Conservation (phyloP, 2,888 invertebrate genomes). For the Perithous albicinctus region DNA sequence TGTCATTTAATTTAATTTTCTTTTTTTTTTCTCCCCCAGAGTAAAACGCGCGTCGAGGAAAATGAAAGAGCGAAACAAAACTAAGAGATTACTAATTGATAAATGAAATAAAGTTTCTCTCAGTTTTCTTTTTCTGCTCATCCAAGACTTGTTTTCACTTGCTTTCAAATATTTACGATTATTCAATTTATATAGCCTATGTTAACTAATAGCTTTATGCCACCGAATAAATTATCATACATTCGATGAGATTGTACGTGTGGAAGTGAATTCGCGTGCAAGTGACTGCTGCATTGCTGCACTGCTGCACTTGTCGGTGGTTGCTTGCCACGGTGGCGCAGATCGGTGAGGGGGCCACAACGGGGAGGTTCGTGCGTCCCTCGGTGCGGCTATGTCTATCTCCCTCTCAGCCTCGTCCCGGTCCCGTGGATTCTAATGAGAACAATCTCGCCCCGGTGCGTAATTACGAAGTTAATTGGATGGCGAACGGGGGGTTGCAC, state of each 20-base stretch:
- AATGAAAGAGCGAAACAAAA: background rate
- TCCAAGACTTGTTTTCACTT: background rate
- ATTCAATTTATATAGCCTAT: background rate
- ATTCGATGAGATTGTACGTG: constrained; percentile 10
- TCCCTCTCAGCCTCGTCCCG: constrained; percentile 58
- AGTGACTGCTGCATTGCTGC: constrained; percentile 35
- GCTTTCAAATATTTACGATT: background rate
- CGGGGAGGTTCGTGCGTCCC: constrained; percentile 25
- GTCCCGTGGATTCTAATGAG: constrained; percentile 74
- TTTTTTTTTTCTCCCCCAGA: constrained; percentile 7
- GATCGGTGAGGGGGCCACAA: background rate
- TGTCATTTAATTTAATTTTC: constrained; percentile 29
- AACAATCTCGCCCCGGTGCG: constrained; percentile 75
- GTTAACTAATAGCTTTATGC: constrained; percentile 28
- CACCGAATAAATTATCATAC: constrained; percentile 47
- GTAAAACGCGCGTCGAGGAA: background rate
- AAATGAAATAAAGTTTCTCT: background rate
- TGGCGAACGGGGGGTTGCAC: constrained; percentile 67
- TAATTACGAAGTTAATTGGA: constrained; percentile 80
- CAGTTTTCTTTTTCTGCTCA: background rate
- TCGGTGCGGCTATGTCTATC: constrained; percentile 26
- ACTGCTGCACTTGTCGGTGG: constrained; percentile 37
- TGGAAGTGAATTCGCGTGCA: constrained; percentile 46
- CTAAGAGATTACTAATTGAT: constrained; percentile 1
- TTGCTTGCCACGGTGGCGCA: constrained; percentile 6